Evolutionary conservation across 2,888 invertebrate species (phyloP), one percentile per base, ranked within the genome.

Genomic region (Drosophila sordidula): DNA sequence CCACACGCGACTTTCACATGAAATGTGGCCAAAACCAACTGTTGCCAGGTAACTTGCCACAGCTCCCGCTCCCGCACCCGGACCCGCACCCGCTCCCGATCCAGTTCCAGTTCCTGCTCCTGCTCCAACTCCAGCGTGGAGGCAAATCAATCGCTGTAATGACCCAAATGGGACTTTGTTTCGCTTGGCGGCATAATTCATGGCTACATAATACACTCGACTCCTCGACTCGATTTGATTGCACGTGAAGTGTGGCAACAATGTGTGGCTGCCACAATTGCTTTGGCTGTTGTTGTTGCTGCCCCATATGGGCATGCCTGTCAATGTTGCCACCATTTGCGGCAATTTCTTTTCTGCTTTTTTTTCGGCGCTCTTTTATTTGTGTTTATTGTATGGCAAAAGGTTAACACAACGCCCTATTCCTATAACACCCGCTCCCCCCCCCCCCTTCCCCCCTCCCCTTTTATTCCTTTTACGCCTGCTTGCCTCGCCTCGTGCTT

Each of bases 21-120:
- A 41, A 52, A 49, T 61, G 47, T 78, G 75, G 75, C 84, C 83
- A 86, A 74, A 83, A 80, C 88, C 87, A 83, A 83, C 88, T 88
- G 83, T 83, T 83, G 83, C 83, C 88, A 77, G 88, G 83, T 77
- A 51, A 75, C 58, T 47, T 54, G 52, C 42, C 58, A 32, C 9
- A 22, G 6, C 11, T 8, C 29, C 6, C 4, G 11, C 12, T 6
- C 1, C 18, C 4, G 32, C 32, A 6, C 26, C 18, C 4, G 32
- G 9, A 6, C 26, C 8, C 3, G 32, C 11, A 11, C 18, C 18
- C 6, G 12, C 34, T 34, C 4, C 34, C 4, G 34, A 4, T 12
- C 34, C 34, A 12, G 34, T 0, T 34, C 34, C 34, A 4, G 8
- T 11, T 34, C 34, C 12, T 4, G 12, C 12, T 34, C 12, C 34